These are phyloP conservation scores for Cryptoprocta ferox DNA, from an alignment of 2,797 vertebrate species.

Conservation along the genomic window DNA sequence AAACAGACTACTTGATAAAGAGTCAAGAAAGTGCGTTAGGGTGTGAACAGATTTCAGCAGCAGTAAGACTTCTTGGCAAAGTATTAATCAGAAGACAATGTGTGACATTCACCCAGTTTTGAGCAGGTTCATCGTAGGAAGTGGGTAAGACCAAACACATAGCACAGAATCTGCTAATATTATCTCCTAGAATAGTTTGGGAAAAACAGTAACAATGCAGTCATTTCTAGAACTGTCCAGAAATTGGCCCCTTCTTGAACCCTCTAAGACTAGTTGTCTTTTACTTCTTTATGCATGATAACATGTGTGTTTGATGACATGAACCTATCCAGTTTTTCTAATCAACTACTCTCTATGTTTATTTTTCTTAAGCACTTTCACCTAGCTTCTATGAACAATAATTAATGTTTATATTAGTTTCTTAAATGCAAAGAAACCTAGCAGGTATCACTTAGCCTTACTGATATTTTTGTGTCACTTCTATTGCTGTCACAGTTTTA, in stretches of 20 bases:
- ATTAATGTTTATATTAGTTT: not conserved
- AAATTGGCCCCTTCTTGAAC: not conserved
- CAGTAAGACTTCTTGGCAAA: not conserved
- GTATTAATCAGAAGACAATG: not conserved
- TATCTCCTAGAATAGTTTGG: not conserved
- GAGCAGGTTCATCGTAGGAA: not conserved
- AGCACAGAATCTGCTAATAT: not conserved
- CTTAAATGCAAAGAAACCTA: not conserved
- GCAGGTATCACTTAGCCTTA: not conserved
- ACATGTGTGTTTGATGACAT: not conserved
- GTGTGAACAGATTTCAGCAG: not conserved
- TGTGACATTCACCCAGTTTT: not conserved
- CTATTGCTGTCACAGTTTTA: not conserved
- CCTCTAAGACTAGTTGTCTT: not conserved
- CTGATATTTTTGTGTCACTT: not conserved
- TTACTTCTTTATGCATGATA: not conserved
- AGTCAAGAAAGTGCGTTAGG: not conserved
- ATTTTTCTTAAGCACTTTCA: not conserved
- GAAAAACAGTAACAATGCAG: not conserved
- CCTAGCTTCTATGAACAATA: not conserved
- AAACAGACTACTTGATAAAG: not conserved
- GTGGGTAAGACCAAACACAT: not conserved
- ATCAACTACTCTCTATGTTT: not conserved
- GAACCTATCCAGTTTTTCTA: not conserved
- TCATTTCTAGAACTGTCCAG: not conserved